Conservation (phyloP, 2,888 invertebrate species). For the Athalia cordata region DNA sequence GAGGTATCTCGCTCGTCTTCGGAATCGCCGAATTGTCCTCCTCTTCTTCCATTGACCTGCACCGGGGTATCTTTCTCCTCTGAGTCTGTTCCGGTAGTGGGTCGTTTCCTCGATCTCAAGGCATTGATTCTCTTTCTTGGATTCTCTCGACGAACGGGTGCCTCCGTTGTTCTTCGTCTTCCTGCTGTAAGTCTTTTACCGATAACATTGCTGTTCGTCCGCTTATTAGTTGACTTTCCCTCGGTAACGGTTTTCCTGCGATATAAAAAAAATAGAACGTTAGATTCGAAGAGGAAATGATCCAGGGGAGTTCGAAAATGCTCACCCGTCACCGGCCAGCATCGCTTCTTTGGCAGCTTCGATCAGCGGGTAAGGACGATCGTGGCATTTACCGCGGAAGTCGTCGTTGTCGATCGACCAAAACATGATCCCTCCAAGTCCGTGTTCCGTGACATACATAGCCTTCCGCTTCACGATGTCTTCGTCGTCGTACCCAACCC, state of each 20-base stretch:
- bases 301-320: conserved; percentile 30
- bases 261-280: not conserved
- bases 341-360: conserved; percentile 92
- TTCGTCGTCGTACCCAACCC: conserved; percentile 95
- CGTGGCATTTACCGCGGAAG: conserved; percentile 92
- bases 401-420: conserved; percentile 97
- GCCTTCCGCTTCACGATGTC: conserved; percentile 89
- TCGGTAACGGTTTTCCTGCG: conserved; percentile 47
- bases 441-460: conserved; percentile 88
- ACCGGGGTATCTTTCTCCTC: conserved; percentile 50
- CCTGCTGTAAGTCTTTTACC: conserved; percentile 53
- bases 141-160: conserved; percentile 41
- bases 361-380: conserved; percentile 91
- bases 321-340: conserved; percentile 80
- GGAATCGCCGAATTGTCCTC: conserved; percentile 19
- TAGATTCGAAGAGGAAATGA: not conserved
- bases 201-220: conserved; percentile 54
- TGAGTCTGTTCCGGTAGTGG: conserved; percentile 49
- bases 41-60: conserved; percentile 25
- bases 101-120: conserved; percentile 53
- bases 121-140: conserved; percentile 54
- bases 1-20: conserved; percentile 48
- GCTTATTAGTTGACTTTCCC: conserved; percentile 54
- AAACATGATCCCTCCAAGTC: conserved; percentile 93
- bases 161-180: conserved; percentile 56